A percentile compares a stretch with the other conserved stretches of the same genome.
phyloP scores from a whole-genome alignment of 1,140 invertebrate genomes.

The Drosophila aff. region DNA sequence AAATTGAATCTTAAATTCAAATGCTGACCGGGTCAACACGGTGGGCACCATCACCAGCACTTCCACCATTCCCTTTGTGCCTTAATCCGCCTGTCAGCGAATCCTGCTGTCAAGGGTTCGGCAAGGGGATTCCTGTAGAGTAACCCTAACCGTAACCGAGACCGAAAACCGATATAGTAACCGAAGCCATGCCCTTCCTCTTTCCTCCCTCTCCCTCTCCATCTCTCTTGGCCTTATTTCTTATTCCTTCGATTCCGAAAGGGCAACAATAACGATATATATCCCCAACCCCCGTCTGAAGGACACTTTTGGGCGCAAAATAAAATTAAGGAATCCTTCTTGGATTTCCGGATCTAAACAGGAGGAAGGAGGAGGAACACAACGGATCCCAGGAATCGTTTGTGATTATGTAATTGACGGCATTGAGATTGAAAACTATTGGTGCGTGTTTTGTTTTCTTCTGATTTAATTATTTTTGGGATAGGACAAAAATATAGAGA shows the following conservation, averaged over 20 bases:
- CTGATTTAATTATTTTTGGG: constrained; percentile 20
- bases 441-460: constrained; percentile 3
- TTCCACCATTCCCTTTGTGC: constrained; percentile 43
- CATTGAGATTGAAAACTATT: constrained; percentile 39
- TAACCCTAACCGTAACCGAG: constrained; percentile 42
- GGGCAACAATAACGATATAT: constrained; percentile 5
- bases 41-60: constrained; percentile 26
- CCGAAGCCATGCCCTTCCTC: constrained; percentile 1
- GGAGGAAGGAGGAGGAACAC: not conserved
- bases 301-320: constrained; percentile 41
- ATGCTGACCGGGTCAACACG: constrained; percentile 44
- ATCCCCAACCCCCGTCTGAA: not conserved
- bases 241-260: constrained; percentile 9
- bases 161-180: constrained; percentile 40
- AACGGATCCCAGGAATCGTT: constrained; percentile 10
- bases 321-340: constrained; percentile 32
- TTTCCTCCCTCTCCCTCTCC: not conserved
- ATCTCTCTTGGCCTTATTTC: not conserved
- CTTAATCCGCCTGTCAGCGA: constrained; percentile 64
- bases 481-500: not conserved
- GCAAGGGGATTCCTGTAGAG: constrained; percentile 18
- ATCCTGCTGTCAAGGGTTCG: constrained; percentile 49
- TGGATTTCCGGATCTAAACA: not conserved
- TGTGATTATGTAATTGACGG: constrained; percentile 50
- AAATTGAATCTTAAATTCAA: not conserved